Conservation (phyloP, 2,888 invertebrate species). For the Caenorhabditis parvicauda region DNA sequence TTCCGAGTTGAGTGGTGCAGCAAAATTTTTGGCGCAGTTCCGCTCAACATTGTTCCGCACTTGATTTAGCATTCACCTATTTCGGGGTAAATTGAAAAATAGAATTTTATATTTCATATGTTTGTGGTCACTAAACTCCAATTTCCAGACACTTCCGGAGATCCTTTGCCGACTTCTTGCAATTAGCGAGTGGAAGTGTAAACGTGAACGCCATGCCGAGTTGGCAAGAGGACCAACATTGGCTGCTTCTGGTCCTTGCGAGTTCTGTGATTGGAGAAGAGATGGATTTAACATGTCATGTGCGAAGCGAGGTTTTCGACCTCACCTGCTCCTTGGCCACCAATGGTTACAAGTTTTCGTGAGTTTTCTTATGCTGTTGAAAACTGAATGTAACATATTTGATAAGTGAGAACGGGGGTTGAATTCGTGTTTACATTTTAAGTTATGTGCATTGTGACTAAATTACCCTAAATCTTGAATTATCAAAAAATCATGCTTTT, state of each 20-base stretch:
- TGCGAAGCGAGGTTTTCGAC: slow-evolving; percentile 37
- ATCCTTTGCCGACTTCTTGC: slow-evolving; percentile 20
- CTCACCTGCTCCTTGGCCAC: background rate
- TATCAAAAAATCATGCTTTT: no score
- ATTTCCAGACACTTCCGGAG: slow-evolving; percentile 26
- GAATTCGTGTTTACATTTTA: background rate
- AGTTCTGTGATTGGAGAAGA: slow-evolving; percentile 40
- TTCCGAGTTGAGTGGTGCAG: no score
- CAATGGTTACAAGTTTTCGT: background rate
- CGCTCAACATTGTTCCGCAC: no score
- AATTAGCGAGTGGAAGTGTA: slow-evolving; percentile 44
- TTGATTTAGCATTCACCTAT: no score
- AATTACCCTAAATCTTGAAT: no score
- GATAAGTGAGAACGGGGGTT: background rate
- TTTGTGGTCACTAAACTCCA: background rate
- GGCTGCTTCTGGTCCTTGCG: slow-evolving; percentile 76
- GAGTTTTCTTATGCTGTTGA: background rate
- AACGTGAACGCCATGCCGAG: slow-evolving; percentile 68
- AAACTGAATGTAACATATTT: background rate
- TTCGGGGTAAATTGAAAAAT: no score
- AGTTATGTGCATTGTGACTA: background rate
- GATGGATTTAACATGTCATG: slow-evolving; percentile 36
- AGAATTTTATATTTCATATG: no score
- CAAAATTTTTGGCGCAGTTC: no score
- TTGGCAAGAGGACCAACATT: slow-evolving; percentile 84